These are phyloP conservation scores for Trichopria drosophilae DNA, from an alignment of 2,888 invertebrate species.

Conservation along the genomic window DNA sequence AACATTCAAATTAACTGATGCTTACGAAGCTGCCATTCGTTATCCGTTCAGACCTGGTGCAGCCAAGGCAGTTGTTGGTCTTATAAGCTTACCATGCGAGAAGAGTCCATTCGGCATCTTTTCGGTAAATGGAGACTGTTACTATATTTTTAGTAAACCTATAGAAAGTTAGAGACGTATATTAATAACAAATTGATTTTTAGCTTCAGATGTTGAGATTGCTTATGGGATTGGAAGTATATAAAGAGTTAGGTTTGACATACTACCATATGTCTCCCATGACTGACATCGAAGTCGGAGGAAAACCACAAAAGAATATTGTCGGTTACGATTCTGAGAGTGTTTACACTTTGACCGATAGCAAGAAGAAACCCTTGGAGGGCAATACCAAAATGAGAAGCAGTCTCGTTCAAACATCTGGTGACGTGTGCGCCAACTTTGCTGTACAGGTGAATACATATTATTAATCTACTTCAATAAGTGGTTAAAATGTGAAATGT, in stretches of 20 bases:
- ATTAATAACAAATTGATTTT: neutral
- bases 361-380: conserved; percentile 66
- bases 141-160: conserved; percentile 41
- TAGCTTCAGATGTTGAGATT: conserved; percentile 54
- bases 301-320: conserved; percentile 63
- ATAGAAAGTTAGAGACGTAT: conserved; percentile 41
- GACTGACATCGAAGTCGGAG: conserved; percentile 61
- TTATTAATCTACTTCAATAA: too few relatives aligned
- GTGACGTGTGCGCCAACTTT: conserved; percentile 71
- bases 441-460: conserved; percentile 64
- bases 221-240: conserved; percentile 52
- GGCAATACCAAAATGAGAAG: conserved; percentile 63
- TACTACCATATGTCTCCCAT: conserved; percentile 68
- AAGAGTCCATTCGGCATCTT: conserved; percentile 58
- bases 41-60: conserved; percentile 79
- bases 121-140: too few relatives aligned
- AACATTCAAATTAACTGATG: conserved; percentile 56
- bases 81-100: conserved; percentile 67
- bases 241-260: conserved; percentile 64
- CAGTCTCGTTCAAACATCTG: conserved; percentile 60
- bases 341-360: conserved; percentile 69
- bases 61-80: conserved; percentile 71
- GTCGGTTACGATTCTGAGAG: conserved; percentile 66
- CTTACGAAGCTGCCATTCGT: conserved; percentile 66
- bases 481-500: neutral